Conservation (phyloP, 2,888 invertebrate genomes). For the Caenorhabditis angaria region DNA sequence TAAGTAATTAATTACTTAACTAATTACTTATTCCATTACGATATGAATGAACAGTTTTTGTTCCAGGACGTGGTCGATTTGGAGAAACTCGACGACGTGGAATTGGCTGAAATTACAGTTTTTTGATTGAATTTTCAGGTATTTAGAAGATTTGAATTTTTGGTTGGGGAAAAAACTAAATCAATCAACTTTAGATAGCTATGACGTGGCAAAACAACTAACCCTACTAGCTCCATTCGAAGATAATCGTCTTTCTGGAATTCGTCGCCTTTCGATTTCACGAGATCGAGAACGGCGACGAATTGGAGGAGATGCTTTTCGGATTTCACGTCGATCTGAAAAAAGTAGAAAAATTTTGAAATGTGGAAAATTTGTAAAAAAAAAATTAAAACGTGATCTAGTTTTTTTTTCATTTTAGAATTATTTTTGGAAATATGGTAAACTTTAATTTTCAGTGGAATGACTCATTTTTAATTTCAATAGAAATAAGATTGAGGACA, state of each 20-base stretch:
- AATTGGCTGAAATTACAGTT: too few species aligned
- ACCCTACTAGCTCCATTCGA: not conserved
- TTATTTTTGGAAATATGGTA: too few species aligned
- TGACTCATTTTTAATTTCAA: too few species aligned
- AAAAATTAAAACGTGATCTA: too few species aligned
- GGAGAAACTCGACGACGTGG: constrained; percentile 6
- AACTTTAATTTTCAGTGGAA: too few species aligned
- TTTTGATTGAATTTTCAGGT: too few species aligned
- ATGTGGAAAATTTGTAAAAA: not conserved
- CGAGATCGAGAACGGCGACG: not conserved
- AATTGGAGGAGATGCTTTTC: not conserved
- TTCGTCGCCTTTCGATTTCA: not conserved
- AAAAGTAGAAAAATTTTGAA: not conserved
- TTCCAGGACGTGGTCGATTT: constrained; percentile 15
- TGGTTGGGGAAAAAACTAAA: too few species aligned
- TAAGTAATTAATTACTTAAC: too few species aligned
- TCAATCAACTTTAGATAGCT: not conserved
- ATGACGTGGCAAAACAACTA: not conserved
- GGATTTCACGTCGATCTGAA: not conserved
- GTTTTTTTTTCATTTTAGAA: too few species aligned
- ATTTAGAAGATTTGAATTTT: too few species aligned
- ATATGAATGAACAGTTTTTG: constrained; percentile 18
- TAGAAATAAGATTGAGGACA: too few species aligned
- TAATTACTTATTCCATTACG: too few species aligned
- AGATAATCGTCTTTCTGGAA: constrained; percentile 5